Conservation (phyloP, 2,888 invertebrate species). For the Uloborus plumipes region DNA sequence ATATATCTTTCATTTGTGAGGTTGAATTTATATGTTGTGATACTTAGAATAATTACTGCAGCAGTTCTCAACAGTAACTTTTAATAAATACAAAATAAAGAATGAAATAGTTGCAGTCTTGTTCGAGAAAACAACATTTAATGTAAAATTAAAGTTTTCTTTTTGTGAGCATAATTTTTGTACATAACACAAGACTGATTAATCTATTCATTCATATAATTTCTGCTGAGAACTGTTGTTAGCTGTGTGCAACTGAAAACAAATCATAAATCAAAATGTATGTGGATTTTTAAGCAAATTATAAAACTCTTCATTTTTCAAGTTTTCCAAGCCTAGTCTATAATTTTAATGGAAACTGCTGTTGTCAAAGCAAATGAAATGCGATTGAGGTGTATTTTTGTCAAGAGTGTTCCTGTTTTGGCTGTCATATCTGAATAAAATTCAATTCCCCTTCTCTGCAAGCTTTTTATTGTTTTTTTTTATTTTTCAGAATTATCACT, state of each 20-base stretch:
- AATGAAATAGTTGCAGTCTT: no score
- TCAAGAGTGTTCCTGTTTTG: constrained; percentile 64
- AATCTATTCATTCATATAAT: no score
- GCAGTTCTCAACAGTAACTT: not conserved
- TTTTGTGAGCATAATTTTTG: not conserved
- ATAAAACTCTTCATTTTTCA: constrained; percentile 56
- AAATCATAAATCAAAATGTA: constrained; percentile 33
- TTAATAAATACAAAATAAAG: no score
- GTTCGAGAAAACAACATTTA: no score
- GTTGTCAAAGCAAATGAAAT: constrained; percentile 58
- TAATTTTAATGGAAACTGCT: constrained; percentile 61
- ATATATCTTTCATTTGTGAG: constrained; percentile 1
- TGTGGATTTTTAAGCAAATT: constrained; percentile 31
- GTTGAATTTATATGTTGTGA: not conserved
- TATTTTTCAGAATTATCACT: no score
- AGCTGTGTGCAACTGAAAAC: constrained; percentile 1
- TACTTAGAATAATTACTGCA: constrained; percentile 1
- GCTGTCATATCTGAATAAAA: constrained; percentile 64
- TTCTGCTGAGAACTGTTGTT: constrained; percentile 1
- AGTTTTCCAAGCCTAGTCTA: constrained; percentile 61
- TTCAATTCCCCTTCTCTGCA: constrained; percentile 58
- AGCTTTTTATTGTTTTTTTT: no score
- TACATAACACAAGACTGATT: not conserved
- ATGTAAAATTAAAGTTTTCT: not conserved
- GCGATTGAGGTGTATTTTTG: constrained; percentile 64